Evolutionary conservation across 2,888 invertebrate genomes (phyloP), one percentile per base, ranked within the genome.

Genomic region (Ochropacha duplaris): DNA sequence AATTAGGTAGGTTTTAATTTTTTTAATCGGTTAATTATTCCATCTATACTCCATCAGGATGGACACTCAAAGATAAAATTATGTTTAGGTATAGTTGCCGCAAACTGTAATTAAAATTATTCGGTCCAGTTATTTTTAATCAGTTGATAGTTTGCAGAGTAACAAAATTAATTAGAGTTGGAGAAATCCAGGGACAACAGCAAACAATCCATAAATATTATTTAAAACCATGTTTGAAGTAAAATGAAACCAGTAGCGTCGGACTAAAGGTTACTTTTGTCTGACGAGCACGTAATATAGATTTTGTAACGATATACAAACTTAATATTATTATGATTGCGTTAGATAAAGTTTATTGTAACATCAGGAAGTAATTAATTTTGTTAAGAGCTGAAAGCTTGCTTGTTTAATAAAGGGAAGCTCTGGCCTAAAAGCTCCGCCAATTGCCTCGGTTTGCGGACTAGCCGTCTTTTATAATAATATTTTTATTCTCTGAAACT

Each of bases 341-440:
- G 44, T 44, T 44, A 19, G 44, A 44, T 44, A 44, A 44, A n/a
- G 50, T 22, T 54, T 54, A 49, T 11, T n/a, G 54, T 26, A n/a
- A 51, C 31, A 51, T n/a, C 44, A 44, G 31, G 22, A 49, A n/a
- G 54, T 58, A 68, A 71, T 71, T 71, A 71, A 68, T 71, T 61
- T 64, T 57, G 61, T 61, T 60, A 60, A 62, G 60, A 69, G 58
- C 64, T 65, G 59, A 62, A 61, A 50, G 59, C 49, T 62, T 28
- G 57, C 14, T 58, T 64, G 60, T 68, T 62, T 60, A 60, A 61
- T 59, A 54, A 64, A 54, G 61, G 54, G n/a, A 54, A 57, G 49
- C 14, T 34, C 22, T 56, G 50, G 50, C 49, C 31, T 22, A 58
- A 57, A 60, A 55, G 50, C 31, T 31, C 31, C 52, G n/a, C 34